Percentiles rank a stretch among this genome's conserved stretches.
Conservation (phyloP, 2,113 vertebrate species). For the Sinocyclocheilus rhinocerous region DNA sequence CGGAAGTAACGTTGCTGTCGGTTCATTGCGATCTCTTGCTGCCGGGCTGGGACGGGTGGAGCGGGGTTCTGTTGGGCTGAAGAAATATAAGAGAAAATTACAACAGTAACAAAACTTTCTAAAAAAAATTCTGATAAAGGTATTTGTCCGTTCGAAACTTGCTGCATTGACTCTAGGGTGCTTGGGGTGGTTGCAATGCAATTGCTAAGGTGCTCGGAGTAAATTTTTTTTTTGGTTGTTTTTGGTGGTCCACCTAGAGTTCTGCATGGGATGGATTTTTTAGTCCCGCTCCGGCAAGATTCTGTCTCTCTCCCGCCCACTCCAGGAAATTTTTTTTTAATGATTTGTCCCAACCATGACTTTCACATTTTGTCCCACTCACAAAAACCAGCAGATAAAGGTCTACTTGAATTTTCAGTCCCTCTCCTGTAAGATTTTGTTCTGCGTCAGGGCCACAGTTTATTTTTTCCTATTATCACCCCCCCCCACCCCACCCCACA, state of each 20-base stretch:
- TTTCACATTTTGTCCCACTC: background rate
- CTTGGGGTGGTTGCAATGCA: background rate
- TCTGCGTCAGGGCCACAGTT: background rate
- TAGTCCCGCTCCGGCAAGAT: background rate
- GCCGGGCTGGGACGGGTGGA: slow-evolving; percentile 77
- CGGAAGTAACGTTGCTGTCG: slow-evolving; percentile 96
- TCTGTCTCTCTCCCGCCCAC: background rate
- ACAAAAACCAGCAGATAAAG: background rate
- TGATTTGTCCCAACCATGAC: background rate
- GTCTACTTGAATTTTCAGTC: background rate
- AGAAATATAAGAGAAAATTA: slow-evolving; percentile 12
- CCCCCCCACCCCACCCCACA: too few relatives aligned
- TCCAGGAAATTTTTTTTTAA: background rate
- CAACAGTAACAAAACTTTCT: background rate
- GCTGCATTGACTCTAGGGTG: background rate
- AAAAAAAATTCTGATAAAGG: background rate
- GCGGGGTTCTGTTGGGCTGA: slow-evolving; percentile 90
- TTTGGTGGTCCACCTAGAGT: background rate
- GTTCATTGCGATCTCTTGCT: slow-evolving; percentile 88
- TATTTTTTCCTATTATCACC: background rate
- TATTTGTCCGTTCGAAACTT: background rate
- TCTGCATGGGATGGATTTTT: background rate
- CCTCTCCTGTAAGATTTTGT: background rate
- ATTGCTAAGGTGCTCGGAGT: background rate
- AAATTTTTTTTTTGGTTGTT: background rate